Base-by-base conservation (phyloP, 2,888 invertebrate genomes). In the Dolomedes plantarius region DNA sequence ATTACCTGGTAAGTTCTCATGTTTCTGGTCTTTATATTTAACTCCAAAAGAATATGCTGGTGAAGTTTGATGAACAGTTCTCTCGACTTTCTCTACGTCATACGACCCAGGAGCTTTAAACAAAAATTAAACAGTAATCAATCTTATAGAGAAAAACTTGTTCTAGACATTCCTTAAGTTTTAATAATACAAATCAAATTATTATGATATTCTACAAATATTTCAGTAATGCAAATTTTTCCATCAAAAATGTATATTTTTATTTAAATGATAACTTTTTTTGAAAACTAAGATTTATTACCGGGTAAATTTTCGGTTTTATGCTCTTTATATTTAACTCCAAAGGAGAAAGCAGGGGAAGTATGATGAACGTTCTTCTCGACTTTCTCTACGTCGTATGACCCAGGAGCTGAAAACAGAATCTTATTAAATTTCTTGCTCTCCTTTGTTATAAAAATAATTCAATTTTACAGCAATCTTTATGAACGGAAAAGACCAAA, bases 281-380 rank as follows among this genome's bases (percentile, higher is more conserved):
- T n/a, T n/a, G n/a, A n/a, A n/a, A n/a, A n/a, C n/a, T n/a, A 36
- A 36, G 9, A 7, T 5, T 5, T 36, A 39, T 50, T 73, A 85
- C 83, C 83, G 13, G 83, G 83, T 13, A 85, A n/a, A 46, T 85
- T 68, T 28, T 78, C 72, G 6, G 77, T 81, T 86, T 94, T 94
- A 3, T 93, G 93, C 32, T 94, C 94, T 89, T 95, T 95, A 89
- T 94, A 95, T 29, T 96, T 94, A 73, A 95, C 94, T 90, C 96
- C 96, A 39, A 97, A 93, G 1, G 96, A 95, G 41, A 94, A 93
- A 3, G 96, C 94, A 7, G 95, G 95, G 11, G 95, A 95, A 79
- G 93, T 94, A 88, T 96, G 95, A 90, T 65, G 75, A 1, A 85
- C 86, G 1, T 68, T 64, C n/a, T 76, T 76, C 68, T 72, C 56